These are phyloP conservation scores for Tetramorium bicarinatum DNA, from an alignment of 2,888 invertebrate genomes.

Conservation along the genomic window DNA sequence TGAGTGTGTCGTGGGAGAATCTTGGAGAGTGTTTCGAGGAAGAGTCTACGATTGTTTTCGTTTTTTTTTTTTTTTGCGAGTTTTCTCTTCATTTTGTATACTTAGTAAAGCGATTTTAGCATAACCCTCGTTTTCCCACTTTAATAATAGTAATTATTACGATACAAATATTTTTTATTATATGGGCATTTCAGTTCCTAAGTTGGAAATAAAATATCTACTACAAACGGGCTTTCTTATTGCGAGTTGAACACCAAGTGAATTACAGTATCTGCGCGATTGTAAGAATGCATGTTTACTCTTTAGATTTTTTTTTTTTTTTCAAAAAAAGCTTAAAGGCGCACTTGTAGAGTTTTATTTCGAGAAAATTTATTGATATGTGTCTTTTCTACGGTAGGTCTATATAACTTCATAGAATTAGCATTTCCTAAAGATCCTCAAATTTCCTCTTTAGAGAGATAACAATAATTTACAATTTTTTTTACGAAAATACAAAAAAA, in stretches of 20 bases:
- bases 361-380: neutral
- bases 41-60: conserved; percentile 72
- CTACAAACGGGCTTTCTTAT: conserved; percentile 72
- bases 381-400: neutral
- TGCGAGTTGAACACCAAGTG: conserved; percentile 11
- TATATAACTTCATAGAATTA: neutral
- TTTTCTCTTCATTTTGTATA: conserved; percentile 76
- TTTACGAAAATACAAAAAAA: neutral
- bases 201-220: conserved; percentile 83
- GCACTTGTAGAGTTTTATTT: neutral
- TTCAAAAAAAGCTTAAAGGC: neutral
- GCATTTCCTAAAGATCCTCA: neutral
- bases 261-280: neutral
- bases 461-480: neutral
- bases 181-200: conserved; percentile 84
- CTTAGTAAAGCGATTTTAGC: conserved; percentile 77
- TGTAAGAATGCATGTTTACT: neutral
- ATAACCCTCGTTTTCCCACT: conserved; percentile 77
- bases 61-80: conserved; percentile 65
- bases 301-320: neutral
- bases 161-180: conserved; percentile 82
- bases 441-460: neutral
- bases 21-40: conserved; percentile 63
- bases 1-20: conserved; percentile 57
- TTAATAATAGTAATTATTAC: conserved; percentile 79